Conservation (phyloP, 2,888 invertebrate genomes). For the Acleris sparsana region DNA sequence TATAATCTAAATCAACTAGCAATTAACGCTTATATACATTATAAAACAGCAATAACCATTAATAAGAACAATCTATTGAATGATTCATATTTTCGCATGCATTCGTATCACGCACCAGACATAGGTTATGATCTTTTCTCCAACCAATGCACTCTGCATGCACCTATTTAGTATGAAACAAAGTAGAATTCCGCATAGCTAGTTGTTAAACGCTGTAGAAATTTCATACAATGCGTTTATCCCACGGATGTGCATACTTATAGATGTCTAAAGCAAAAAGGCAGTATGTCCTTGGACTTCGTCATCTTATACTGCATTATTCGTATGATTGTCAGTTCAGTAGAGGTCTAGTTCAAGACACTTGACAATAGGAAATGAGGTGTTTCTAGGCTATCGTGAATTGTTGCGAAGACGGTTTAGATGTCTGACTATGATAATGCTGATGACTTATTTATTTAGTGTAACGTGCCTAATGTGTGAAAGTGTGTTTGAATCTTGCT, state of each 20-base stretch:
- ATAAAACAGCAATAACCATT: not conserved
- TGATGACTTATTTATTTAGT: no score
- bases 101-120: constrained; percentile 32
- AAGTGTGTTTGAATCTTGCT: no score
- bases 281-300: no score
- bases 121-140: constrained; percentile 15
- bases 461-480: no score
- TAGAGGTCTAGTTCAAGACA: constrained; percentile 33
- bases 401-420: constrained; percentile 12
- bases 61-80: not conserved
- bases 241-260: constrained; percentile 31
- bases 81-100: constrained; percentile 24
- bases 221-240: constrained; percentile 27
- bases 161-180: not conserved
- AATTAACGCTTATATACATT: no score
- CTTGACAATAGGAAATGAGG: constrained; percentile 19
- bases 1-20: no score
- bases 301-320: no score
- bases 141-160: not conserved
- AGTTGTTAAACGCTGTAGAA: constrained; percentile 7
- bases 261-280: not conserved
- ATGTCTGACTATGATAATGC: not conserved
- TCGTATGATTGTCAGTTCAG: no score
- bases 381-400: constrained; percentile 32
- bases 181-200: constrained; percentile 3